Evolutionary conservation across 2,113 vertebrate species (phyloP).

Genomic region (Arizona elegans): DNA sequence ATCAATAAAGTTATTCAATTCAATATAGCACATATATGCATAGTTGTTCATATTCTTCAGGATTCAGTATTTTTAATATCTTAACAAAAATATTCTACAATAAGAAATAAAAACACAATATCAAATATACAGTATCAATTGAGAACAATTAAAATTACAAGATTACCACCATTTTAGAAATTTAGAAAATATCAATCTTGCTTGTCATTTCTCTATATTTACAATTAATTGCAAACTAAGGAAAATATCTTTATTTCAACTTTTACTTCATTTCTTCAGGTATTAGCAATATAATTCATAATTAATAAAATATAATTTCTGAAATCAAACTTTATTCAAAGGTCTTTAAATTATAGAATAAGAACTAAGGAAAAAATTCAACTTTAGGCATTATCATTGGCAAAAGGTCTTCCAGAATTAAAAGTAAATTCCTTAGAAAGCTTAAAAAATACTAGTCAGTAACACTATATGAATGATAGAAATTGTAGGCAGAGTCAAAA

Average conservation of each 20-base stretch:
- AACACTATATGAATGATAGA: background rate
- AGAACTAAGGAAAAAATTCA: background rate
- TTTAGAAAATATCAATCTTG: background rate
- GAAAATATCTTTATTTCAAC: constrained; percentile 49
- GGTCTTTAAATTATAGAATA: background rate
- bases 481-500: no score
- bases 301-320: background rate
- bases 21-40: background rate
- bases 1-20: background rate
- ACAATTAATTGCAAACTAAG: constrained; percentile 45
- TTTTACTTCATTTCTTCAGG: constrained; percentile 48
- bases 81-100: background rate
- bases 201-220: constrained; percentile 26
- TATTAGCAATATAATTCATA: constrained; percentile 33
- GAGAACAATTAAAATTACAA: background rate
- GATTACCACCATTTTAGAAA: background rate
- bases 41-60: background rate
- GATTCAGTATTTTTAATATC: background rate
- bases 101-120: background rate
- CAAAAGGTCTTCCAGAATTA: background rate
- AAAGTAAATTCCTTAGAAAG: background rate
- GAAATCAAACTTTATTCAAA: constrained; percentile 7
- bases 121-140: background rate
- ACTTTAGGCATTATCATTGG: background rate
- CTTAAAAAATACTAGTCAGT: background rate